Base-by-base conservation (phyloP, 2,797 vertebrate species). In the Rhynchonycteris naso region DNA sequence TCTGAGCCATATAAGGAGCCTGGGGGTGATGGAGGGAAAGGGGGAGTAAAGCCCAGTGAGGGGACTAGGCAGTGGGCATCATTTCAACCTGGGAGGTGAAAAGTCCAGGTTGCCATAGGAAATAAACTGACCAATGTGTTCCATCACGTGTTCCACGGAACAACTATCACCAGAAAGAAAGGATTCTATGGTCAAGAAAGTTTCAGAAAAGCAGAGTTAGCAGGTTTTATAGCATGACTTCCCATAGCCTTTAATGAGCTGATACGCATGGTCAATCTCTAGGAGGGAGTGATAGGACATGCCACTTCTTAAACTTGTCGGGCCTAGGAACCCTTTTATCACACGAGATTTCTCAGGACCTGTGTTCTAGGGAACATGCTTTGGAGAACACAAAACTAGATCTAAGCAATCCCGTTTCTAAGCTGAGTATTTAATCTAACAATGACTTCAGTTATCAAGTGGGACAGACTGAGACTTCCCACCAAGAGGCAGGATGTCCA, bases 141-240 rank as follows among this genome's bases (percentile, higher is more conserved):
- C 74, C 54, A 18, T 1, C 1, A 1, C n/a, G 52, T 7, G 16
- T 7, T 69, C 74, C 65, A 50, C 19, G 19, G 10, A 50, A 54
- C 16, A 19, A 19, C 24, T n/a, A 12, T 71, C 72, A 18, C 85
- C 74, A 66, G 56, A 71, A 71, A 66, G 56, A 76, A 88, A 68
- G 38, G 69, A 28, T 69, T 68, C 75, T 38, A 1, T 43, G 59
- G 56, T 52, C 81, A 65, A 56, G 50, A 12, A 76, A 63, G 52
- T 61, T 71, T 80, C 66, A 58, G 54, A 13, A 84, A 96, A 76
- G 59, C 88, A 81, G 87, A 71, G n/a, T 21, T 33, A 83, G 59
- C 72, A 26, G 75, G 11, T 72, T 81, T 79, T 28, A 14, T 14
- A 59, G 47, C 21, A 71, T 76, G 63, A 24, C 81, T 56, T 54